phyloP scores from a whole-genome alignment of 2,888 invertebrate genomes.

The Lysandra bellargus region DNA sequence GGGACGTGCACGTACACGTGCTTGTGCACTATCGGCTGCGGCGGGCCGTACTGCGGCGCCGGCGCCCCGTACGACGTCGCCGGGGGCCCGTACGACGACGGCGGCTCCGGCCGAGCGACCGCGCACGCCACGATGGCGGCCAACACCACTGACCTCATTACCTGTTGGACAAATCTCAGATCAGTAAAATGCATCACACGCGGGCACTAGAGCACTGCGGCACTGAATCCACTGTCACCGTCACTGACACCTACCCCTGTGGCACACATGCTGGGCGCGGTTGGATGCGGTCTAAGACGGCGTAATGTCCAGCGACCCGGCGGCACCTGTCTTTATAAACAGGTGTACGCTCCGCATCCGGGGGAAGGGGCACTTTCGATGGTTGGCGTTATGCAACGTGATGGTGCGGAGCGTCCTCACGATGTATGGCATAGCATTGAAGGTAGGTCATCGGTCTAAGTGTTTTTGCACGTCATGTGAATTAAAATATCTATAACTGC shows the following conservation, averaged over 20 bases:
- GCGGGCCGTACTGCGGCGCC: constrained; percentile 85
- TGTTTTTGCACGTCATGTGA: constrained; percentile 23
- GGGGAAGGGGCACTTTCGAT: constrained; percentile 79
- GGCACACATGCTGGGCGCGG: constrained; percentile 70
- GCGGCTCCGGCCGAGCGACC: constrained; percentile 79
- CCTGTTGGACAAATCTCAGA: constrained; percentile 51
- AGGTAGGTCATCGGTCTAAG: constrained; percentile 31
- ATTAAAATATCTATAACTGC: constrained; percentile 19
- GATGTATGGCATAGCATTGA: constrained; percentile 43
- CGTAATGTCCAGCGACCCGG: constrained; percentile 72
- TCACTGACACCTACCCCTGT: constrained; percentile 68
- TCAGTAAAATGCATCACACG: constrained; percentile 17
- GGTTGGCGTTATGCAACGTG: constrained; percentile 72
- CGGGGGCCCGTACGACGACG: constrained; percentile 81
- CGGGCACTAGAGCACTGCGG: constrained; percentile 57
- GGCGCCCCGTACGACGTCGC: constrained; percentile 78
- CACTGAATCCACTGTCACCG: constrained; percentile 39
- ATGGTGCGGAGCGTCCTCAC: constrained; percentile 66
- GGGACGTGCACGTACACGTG: constrained; percentile 95
- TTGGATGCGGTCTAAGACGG: constrained; percentile 62
- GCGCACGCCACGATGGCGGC: constrained; percentile 68
- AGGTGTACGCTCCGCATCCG: constrained; percentile 72
- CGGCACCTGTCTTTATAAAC: constrained; percentile 76
- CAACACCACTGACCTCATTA: constrained; percentile 68
- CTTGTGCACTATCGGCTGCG: constrained; percentile 91